These are phyloP conservation scores for Phorcus lineatus DNA, from an alignment of 2,888 invertebrate genomes.

Conservation along the genomic window DNA sequence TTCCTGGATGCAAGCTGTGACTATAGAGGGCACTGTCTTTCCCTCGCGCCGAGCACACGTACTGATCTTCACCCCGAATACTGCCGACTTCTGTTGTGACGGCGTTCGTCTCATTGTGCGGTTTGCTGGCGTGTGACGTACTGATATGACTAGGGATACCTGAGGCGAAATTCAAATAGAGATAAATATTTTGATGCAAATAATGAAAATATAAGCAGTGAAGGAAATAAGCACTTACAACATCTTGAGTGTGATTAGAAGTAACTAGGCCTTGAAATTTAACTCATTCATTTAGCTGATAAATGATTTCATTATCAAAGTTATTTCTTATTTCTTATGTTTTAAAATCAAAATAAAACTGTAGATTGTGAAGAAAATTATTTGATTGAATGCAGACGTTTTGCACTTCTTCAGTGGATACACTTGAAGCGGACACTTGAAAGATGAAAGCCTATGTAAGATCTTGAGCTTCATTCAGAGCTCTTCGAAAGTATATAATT, in stretches of 20 bases:
- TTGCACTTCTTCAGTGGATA: too few relatives aligned
- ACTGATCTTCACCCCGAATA: conserved; percentile 93
- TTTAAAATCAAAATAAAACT: too few relatives aligned
- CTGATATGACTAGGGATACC: conserved; percentile 82
- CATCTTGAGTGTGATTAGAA: not conserved
- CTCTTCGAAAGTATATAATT: too few relatives aligned
- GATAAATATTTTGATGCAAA: not conserved
- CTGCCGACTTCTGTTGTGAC: conserved; percentile 89
- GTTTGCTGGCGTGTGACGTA: conserved; percentile 89
- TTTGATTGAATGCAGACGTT: too few relatives aligned
- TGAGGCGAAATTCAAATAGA: conserved; percentile 43
- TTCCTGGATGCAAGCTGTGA: conserved; percentile 92
- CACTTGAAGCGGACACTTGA: too few relatives aligned
- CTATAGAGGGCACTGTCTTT: conserved; percentile 84
- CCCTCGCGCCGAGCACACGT: conserved; percentile 76
- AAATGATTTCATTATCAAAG: too few relatives aligned
- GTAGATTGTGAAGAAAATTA: too few relatives aligned
- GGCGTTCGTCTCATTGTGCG: conserved; percentile 89
- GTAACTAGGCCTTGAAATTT: too few relatives aligned
- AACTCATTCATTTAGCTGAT: too few relatives aligned
- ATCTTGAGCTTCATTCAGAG: too few relatives aligned
- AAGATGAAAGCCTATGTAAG: too few relatives aligned
- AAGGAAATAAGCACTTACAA: not conserved
- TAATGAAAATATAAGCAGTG: not conserved
- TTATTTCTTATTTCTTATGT: too few relatives aligned